These are phyloP conservation scores for Bos javanicus DNA, from an alignment of 2,113 vertebrate genomes.

Conservation along the genomic window DNA sequence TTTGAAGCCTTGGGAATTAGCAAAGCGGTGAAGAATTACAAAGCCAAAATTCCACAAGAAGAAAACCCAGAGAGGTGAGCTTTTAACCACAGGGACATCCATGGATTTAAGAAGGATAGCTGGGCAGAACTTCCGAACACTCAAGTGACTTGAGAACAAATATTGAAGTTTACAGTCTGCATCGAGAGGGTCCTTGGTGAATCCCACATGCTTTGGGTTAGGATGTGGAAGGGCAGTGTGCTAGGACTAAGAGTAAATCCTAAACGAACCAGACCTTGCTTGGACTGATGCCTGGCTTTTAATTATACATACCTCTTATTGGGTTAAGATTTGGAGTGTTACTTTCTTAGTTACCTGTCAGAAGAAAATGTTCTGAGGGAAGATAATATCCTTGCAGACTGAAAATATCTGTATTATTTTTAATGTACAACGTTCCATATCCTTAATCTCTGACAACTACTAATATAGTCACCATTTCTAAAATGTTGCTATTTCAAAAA, in stretches of 20 bases:
- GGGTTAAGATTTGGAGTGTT: background rate
- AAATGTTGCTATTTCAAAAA: background rate
- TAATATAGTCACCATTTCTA: background rate
- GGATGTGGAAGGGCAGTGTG: background rate
- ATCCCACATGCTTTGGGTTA: background rate
- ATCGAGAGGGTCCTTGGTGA: background rate
- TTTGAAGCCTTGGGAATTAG: background rate
- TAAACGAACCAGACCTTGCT: background rate
- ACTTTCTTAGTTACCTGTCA: background rate
- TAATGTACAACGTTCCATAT: background rate
- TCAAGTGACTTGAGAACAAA: background rate
- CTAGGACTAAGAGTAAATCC: background rate
- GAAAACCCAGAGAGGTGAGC: background rate
- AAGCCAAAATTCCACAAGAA: background rate
- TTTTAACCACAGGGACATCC: background rate
- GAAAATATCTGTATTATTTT: background rate
- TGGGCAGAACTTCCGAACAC: background rate
- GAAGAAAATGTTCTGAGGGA: conserved; percentile 5
- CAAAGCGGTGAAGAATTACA: background rate
- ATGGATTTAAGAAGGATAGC: background rate
- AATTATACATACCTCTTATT: background rate
- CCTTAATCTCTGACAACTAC: background rate
- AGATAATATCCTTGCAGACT: background rate
- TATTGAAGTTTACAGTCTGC: background rate
- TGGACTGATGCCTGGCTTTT: background rate